Percentiles rank a stretch among this genome's conserved stretches.
Evolutionary conservation across 2,888 invertebrate genomes (phyloP).

Genomic region (Linyphia triangularis): DNA sequence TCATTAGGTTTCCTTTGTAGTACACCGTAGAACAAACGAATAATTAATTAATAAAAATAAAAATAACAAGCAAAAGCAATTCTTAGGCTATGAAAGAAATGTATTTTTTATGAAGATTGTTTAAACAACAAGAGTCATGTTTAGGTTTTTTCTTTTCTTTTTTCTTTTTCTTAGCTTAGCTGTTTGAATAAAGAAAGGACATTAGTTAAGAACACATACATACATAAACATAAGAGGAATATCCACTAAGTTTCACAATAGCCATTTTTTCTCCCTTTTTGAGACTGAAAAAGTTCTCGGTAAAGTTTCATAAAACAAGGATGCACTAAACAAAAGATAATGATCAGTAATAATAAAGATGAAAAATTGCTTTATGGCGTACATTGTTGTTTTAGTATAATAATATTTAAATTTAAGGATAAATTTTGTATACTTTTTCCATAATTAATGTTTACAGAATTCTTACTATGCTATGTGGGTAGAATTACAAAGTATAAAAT

Average conservation of each 20-base stretch:
- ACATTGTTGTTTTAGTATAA: too few species aligned
- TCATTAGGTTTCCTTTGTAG: not conserved
- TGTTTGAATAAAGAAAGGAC: not conserved
- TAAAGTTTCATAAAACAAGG: too few species aligned
- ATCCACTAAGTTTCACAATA: not conserved
- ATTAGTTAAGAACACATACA: not conserved
- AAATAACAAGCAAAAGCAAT: not conserved
- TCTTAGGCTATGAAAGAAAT: slow-evolving; percentile 15
- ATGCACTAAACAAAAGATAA: too few species aligned
- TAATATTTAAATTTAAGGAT: too few species aligned
- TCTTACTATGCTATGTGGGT: too few species aligned
- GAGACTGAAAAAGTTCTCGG: too few species aligned
- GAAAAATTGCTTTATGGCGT: too few species aligned
- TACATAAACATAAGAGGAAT: not conserved
- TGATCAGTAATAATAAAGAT: too few species aligned
- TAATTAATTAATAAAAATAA: slow-evolving; percentile 50
- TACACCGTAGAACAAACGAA: not conserved
- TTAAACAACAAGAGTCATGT: not conserved
- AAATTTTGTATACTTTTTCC: too few species aligned
- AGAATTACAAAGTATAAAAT: too few species aligned
- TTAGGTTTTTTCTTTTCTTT: not conserved
- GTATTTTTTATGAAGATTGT: not conserved
- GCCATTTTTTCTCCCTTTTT: too few species aligned
- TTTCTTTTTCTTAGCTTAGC: not conserved
- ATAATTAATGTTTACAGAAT: too few species aligned